Evolutionary conservation across 2,113 vertebrate species (phyloP).

Genomic region (Gila orcuttii): DNA sequence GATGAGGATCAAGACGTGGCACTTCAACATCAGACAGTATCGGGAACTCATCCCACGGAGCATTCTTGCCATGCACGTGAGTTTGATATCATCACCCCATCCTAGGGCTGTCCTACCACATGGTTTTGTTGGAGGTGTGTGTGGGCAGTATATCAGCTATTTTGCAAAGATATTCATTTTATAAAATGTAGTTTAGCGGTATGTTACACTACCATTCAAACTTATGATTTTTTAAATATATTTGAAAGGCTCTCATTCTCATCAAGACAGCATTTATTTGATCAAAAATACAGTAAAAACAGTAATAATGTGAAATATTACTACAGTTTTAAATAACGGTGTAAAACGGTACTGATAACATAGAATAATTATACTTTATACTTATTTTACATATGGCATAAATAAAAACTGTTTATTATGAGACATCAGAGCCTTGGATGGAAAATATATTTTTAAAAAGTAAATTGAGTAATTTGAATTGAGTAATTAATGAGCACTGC

Average conservation of each 20-base stretch:
- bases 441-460: conserved; percentile 36
- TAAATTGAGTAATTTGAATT: conserved; percentile 69
- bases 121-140: neutral
- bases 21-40: conserved; percentile 99
- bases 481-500: conserved; percentile 63
- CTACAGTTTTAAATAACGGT: neutral
- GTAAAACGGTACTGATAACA: neutral
- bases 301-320: too few relatives aligned
- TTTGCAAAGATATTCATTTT: neutral
- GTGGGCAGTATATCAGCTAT: neutral
- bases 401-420: conserved; percentile 67
- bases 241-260: neutral
- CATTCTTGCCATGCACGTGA: conserved; percentile 99
- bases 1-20: conserved; percentile 99
- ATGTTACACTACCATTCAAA: neutral
- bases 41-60: conserved; percentile 96
- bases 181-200: neutral
- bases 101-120: neutral
- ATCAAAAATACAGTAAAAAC: too few relatives aligned
- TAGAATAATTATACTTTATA: neutral
- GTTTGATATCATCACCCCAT: conserved; percentile 61
- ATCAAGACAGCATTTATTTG: too few relatives aligned
- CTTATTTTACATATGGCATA: neutral
- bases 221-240: neutral
- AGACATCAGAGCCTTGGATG: conserved; percentile 69